Base-by-base conservation (phyloP, 2,888 invertebrate genomes). In the Plemyria rubiginata region DNA sequence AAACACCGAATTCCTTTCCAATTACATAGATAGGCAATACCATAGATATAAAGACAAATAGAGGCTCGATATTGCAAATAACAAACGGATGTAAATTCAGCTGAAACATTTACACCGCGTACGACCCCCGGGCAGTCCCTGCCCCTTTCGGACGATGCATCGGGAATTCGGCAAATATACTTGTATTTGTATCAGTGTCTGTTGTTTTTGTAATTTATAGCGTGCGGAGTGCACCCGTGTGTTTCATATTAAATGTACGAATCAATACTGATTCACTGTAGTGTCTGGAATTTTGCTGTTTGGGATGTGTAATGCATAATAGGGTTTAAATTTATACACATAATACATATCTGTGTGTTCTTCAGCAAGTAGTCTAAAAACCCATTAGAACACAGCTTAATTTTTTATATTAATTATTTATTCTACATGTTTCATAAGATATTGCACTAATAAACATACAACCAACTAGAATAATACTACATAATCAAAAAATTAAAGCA, bases 71-170 rank as follows among this genome's bases (percentile, higher is more conserved):
- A 74, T 69, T 70, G 67, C 74, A 71, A 72, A 77, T 80, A 80
- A 80, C 76, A 60, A 53, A 75, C 71, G 76, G 79, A 84, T 87
- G 84, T 86, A 85, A 86, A 87, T 88, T 81, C 77, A 76, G 73
- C 75, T 88, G 88, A 89, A 89, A 90, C 87, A 91, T 90, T 89
- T 88, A 86, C 82, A 82, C 86, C 88, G 84, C 87, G 87, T 87
- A 79, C 70, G 51, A 76, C 77, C 86, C 85, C 77, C 76, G 71
- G 76, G 78, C 75, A 76, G 75, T 67, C 74, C 72, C 70, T 36
- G 43, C 64, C 72, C 80, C 78, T 78, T 77, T 74, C 68, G 74
- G 68, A 79, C 82, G 83, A 53, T 68, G 70, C 82, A 83, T 79
- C 70, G 75, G 78, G 82, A 84, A 83, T 85, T 80, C 79, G 81